phyloP scores from a whole-genome alignment of 2,113 vertebrate species.

The Leucosticte australis region DNA sequence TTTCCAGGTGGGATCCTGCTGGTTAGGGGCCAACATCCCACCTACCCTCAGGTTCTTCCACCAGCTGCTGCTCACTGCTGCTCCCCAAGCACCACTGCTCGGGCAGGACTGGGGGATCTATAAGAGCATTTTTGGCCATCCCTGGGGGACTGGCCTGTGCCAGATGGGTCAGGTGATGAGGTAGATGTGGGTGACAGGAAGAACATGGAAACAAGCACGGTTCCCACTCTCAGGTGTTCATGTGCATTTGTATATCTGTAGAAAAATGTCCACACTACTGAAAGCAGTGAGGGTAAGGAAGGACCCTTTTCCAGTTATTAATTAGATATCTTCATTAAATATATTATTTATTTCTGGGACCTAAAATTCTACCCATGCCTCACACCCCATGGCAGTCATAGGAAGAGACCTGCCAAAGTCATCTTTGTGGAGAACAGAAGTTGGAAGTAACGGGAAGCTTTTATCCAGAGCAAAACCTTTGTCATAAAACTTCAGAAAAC shows the following conservation, averaged over 20 bases:
- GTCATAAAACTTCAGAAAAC: conserved; percentile 52
- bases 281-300: not conserved
- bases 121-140: not conserved
- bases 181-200: not conserved
- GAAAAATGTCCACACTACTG: not conserved
- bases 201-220: not conserved
- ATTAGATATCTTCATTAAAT: not conserved
- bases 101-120: not conserved
- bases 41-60: not conserved
- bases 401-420: not conserved
- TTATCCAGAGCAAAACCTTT: conserved; percentile 35
- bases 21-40: not conserved
- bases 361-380: not conserved
- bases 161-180: not conserved
- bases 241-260: not conserved
- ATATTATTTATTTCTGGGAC: not conserved
- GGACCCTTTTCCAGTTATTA: not conserved
- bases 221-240: not conserved
- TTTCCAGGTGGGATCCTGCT: not conserved
- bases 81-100: not conserved
- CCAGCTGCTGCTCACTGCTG: not conserved
- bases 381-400: not conserved
- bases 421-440: not conserved
- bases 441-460: not conserved
- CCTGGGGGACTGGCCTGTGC: not conserved